Conservation (phyloP, 2,113 vertebrate genomes). For the Nicator chloris region DNA sequence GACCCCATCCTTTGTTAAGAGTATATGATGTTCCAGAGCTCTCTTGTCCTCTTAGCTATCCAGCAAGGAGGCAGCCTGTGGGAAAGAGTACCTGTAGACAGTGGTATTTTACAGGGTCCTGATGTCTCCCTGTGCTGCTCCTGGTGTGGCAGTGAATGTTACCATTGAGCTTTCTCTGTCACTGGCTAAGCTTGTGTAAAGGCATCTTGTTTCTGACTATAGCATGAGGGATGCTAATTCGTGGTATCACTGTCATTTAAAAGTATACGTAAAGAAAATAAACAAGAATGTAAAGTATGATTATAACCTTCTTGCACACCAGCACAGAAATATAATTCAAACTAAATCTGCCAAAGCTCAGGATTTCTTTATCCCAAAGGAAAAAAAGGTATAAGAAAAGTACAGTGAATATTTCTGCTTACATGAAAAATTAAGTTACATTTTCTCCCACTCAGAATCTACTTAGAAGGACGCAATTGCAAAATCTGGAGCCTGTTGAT, state of each 20-base stretch:
- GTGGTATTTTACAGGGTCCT: neutral
- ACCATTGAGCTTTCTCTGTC: neutral
- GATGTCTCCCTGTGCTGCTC: neutral
- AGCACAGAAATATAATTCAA: neutral
- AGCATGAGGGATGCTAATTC: neutral
- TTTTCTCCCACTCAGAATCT: neutral
- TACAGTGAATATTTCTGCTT: neutral
- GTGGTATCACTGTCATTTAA: neutral
- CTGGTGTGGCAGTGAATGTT: neutral
- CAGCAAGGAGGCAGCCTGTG: neutral
- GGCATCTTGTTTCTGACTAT: neutral
- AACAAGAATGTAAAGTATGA: neutral
- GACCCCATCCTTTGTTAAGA: neutral
- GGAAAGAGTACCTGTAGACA: neutral
- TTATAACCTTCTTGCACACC: neutral
- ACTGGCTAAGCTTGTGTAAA: neutral
- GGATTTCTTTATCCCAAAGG: neutral
- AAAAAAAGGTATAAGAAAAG: neutral
- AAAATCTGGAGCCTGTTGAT: neutral
- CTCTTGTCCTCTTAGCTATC: neutral
- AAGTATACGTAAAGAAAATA: neutral
- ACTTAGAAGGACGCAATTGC: neutral
- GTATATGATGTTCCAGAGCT: neutral
- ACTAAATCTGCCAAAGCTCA: neutral
- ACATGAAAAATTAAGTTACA: neutral